These are phyloP conservation scores for Sebastes hubbsi DNA, from an alignment of 2,797 vertebrate genomes.

Conservation along the genomic window DNA sequence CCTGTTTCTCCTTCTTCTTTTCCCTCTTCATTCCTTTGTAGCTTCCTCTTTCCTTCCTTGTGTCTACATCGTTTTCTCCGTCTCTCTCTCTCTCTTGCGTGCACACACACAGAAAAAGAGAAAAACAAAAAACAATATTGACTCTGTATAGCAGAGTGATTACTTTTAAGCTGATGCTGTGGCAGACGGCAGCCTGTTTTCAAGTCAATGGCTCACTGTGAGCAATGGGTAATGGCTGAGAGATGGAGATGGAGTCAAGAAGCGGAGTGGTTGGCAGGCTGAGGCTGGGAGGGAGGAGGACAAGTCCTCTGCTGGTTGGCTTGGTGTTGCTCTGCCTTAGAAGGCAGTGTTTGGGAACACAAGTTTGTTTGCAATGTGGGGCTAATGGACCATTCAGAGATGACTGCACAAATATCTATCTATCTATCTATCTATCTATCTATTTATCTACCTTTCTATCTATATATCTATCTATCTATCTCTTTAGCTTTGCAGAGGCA, in stretches of 20 bases:
- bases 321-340: conserved; percentile 49
- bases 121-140: conserved; percentile 30
- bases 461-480: not conserved
- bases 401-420: not conserved
- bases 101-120: not conserved
- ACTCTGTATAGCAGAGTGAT: conserved; percentile 53
- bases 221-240: conserved; percentile 46
- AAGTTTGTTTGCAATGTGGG: conserved; percentile 33
- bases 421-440: not conserved
- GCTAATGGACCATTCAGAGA: conserved; percentile 24
- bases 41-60: not conserved
- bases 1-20: not conserved
- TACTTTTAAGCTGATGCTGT: conserved; percentile 50
- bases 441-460: not conserved
- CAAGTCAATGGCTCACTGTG: conserved; percentile 59
- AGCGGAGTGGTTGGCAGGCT: conserved; percentile 33
- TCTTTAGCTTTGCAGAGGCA: not conserved
- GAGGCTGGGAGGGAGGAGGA: conserved; percentile 28
- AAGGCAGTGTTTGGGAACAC: conserved; percentile 44
- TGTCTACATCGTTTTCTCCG: conserved; percentile 9
- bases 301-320: conserved; percentile 38
- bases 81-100: not conserved
- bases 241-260: conserved; percentile 48
- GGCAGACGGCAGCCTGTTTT: conserved; percentile 54
- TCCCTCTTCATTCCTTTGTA: conserved; percentile 16